These are phyloP conservation scores for Chymomyza costata DNA, from an alignment of 1,140 invertebrate species.

Conservation along the genomic window DNA sequence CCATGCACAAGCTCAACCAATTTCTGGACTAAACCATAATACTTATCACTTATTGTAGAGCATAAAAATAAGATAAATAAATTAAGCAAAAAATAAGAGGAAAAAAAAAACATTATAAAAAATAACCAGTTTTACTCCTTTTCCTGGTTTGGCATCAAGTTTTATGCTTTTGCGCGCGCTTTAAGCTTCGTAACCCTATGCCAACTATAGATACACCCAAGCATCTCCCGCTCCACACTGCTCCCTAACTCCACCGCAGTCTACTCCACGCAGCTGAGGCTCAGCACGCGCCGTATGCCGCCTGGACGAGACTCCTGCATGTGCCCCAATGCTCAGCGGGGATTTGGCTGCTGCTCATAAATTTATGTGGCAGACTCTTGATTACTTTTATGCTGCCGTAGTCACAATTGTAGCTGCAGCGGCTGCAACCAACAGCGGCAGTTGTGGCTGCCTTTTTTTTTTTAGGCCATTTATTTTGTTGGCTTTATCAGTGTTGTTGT, in stretches of 20 bases:
- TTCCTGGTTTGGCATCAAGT: constrained; percentile 35
- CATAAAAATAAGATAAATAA: too few relatives aligned
- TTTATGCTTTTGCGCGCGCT: constrained; percentile 6
- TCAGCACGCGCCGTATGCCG: constrained; percentile 23
- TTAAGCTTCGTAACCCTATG: too few relatives aligned
- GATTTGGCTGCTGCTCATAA: constrained; percentile 61
- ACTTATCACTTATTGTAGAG: too few relatives aligned
- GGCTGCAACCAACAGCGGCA: not conserved
- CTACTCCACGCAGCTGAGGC: constrained; percentile 1
- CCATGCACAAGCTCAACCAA: too few relatives aligned
- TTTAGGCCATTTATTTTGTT: not conserved
- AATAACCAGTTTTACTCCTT: constrained; percentile 38
- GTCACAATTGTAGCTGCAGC: not conserved
- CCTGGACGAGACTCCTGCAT: too few relatives aligned
- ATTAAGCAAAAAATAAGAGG: too few relatives aligned
- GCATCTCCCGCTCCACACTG: not conserved
- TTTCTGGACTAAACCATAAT: too few relatives aligned
- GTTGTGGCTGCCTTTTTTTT: not conserved
- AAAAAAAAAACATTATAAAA: not conserved
- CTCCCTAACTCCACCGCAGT: not conserved
- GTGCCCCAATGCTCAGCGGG: constrained; percentile 13
- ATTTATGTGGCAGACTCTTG: constrained; percentile 63
- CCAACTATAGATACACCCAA: too few relatives aligned
- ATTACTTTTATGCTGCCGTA: constrained; percentile 45
- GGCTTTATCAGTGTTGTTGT: too few relatives aligned